Base-by-base conservation (phyloP, 53 echinoderm and acorn worm genomes). In the Henricia sp. region DNA sequence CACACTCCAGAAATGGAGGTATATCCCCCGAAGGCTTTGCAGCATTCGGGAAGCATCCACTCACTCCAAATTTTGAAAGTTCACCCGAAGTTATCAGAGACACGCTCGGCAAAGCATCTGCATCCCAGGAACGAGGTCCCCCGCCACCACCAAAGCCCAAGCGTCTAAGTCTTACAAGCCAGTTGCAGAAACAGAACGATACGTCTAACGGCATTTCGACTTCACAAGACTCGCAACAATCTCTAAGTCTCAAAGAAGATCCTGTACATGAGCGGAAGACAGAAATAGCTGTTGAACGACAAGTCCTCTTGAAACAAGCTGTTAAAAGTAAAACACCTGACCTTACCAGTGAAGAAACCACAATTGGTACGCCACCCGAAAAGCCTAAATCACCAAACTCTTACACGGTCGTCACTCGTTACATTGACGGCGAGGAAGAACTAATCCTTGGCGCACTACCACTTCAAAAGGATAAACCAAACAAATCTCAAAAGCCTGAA, bases 351-450 rank as follows among this genome's bases (percentile, higher is more conserved):
- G 21, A 73, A 73, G 36, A 23, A 28, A 40, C 11, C 54, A 37
- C 6, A 74, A 46, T 38, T 34, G 25, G 69, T n/a, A 33, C 39
- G n/a, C 59, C 1, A 16, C 35, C 30, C 6, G 41, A 57, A 36
- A 24, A 21, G 27, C 16, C 58, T 8, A 42, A 76, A 20, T 16
- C 24, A 25, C 35, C 85, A 25, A 37, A 46, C 64, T 65, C 72
- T 48, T 85, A 57, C 50, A 73, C 85, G 1, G 73, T 85, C 0
- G 64, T 66, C 23, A 90, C 82, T 6, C 58, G 90, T 37, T 72
- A 69, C 8, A 70, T 74, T 11, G 73, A 73, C 25, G 90, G 90
- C 17, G 90, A 90, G 24, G 90, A 90, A 36, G 90, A 90, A 82
- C 44, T 90, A 20, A 90, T 86, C 52, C 51, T 90, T 6, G 90